Conservation (phyloP, 2,888 invertebrate species). For the Stictocephala bisonia region DNA sequence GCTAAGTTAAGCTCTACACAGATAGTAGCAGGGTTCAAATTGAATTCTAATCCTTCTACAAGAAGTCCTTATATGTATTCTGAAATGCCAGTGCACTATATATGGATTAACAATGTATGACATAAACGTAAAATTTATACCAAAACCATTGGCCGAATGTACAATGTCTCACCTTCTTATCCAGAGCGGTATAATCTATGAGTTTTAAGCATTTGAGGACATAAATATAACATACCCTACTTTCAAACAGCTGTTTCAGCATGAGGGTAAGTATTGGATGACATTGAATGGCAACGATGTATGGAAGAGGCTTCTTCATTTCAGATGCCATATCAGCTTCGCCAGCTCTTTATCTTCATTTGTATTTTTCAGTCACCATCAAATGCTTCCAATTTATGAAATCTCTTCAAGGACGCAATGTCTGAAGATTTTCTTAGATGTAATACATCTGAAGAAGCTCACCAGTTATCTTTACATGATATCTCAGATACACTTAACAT, state of each 20-base stretch:
- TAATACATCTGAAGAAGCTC: not conserved
- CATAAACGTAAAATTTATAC: too few relatives aligned
- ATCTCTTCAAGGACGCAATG: conserved; percentile 54
- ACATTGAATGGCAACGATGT: conserved; percentile 56
- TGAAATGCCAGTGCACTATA: not conserved
- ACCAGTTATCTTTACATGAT: not conserved
- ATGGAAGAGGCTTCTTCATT: conserved; percentile 56
- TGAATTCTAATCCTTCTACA: conserved; percentile 49
- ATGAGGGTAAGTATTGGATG: conserved; percentile 60
- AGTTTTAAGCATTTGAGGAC: conserved; percentile 58
- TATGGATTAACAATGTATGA: not conserved
- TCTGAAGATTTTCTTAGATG: conserved; percentile 45
- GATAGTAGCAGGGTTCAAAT: not conserved
- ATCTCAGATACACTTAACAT: too few relatives aligned
- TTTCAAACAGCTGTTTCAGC: conserved; percentile 58
- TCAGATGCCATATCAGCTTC: conserved; percentile 58
- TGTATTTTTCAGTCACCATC: conserved; percentile 56
- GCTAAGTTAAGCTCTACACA: conserved; percentile 27
- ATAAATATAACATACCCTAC: conserved; percentile 56
- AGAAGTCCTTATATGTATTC: conserved; percentile 29
- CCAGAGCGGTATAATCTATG: conserved; percentile 42
- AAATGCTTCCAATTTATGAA: conserved; percentile 57
- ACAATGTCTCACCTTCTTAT: not conserved
- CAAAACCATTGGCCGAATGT: too few relatives aligned
- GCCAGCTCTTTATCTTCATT: conserved; percentile 60